phyloP scores from a whole-genome alignment of 2,888 invertebrate species.

The Standfussiana lucernea region DNA sequence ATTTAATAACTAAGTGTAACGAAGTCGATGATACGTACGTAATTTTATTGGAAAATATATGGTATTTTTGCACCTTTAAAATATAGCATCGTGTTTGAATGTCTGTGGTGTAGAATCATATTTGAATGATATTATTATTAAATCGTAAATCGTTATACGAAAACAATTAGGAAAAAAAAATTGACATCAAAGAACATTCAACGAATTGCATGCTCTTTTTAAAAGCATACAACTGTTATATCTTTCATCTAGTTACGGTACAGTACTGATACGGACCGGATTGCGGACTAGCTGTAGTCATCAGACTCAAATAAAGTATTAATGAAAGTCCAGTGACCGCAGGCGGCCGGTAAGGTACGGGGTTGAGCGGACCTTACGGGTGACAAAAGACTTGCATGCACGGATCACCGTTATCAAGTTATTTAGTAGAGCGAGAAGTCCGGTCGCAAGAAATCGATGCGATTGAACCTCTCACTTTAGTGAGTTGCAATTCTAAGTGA shows the following conservation, averaged over 20 bases:
- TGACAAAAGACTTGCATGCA: neutral
- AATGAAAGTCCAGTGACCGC: neutral
- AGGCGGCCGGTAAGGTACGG: neutral
- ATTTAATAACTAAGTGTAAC: constrained; percentile 43
- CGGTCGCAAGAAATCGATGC: neutral
- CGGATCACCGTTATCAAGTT: neutral
- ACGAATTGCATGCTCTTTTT: neutral
- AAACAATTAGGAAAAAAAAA: constrained; percentile 13
- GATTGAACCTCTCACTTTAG: neutral
- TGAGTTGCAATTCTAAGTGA: neutral
- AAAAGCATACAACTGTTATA: neutral
- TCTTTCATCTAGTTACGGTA: neutral
- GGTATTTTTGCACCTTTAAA: constrained; percentile 61
- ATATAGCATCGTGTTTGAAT: constrained; percentile 42
- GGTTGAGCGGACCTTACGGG: neutral
- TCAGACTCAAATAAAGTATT: neutral
- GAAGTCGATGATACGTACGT: constrained; percentile 60
- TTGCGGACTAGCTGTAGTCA: neutral
- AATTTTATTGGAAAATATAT: constrained; percentile 48
- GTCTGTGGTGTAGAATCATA: constrained; percentile 26
- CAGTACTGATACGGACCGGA: neutral
- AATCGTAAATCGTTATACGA: neutral
- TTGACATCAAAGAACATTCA: neutral
- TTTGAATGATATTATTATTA: constrained; percentile 26
- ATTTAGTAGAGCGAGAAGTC: neutral